Conservation (phyloP, 2,113 vertebrate genomes). For the Gracilinanus agilis region DNA sequence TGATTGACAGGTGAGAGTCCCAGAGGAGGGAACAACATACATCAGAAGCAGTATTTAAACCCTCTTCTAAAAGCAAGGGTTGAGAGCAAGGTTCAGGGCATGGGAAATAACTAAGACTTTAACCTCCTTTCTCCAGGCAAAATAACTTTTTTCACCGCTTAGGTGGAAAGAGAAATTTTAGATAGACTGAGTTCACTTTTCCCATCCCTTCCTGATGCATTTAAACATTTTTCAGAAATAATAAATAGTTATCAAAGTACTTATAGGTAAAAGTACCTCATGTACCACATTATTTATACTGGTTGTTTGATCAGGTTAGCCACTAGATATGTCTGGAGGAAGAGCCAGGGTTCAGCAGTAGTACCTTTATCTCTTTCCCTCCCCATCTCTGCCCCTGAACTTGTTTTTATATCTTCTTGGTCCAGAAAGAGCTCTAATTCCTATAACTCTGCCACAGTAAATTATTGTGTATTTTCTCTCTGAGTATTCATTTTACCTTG, state of each 20-base stretch:
- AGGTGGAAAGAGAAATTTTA: neutral
- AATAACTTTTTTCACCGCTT: neutral
- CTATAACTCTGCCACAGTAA: neutral
- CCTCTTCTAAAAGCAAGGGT: neutral
- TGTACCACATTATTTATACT: no score
- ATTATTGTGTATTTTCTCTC: neutral
- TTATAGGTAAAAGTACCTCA: neutral
- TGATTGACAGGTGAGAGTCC: neutral
- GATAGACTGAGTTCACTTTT: neutral
- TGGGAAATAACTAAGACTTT: neutral
- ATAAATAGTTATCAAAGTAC: neutral
- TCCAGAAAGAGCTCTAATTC: neutral
- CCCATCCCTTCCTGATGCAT: neutral
- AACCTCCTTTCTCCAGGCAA: neutral
- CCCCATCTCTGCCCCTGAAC: neutral
- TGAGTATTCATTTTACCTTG: neutral
- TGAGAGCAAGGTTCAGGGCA: neutral
- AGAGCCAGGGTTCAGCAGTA: neutral
- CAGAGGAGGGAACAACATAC: neutral
- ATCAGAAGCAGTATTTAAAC: neutral
- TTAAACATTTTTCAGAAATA: neutral
- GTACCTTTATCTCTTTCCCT: neutral
- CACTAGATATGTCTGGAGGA: no score
- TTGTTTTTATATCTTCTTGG: neutral
- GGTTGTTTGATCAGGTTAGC: neutral